These are phyloP conservation scores for Chromobotia macracanthus DNA, from an alignment of 2,797 vertebrate species.

Conservation along the genomic window DNA sequence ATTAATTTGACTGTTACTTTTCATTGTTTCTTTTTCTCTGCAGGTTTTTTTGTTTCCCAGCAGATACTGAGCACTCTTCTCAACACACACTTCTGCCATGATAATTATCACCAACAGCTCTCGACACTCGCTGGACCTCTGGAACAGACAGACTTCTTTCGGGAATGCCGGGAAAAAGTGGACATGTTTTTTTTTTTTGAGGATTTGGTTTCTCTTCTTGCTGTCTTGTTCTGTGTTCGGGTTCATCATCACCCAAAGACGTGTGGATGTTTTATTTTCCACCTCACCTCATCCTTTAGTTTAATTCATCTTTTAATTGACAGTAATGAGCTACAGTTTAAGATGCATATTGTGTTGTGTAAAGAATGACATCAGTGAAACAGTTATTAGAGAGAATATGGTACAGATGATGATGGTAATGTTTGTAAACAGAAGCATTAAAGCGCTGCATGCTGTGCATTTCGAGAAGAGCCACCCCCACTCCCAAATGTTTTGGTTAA, in stretches of 20 bases:
- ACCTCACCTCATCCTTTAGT: conserved; percentile 56
- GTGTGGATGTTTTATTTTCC: background rate
- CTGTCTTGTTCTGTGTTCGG: background rate
- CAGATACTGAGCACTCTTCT: conserved; percentile 36
- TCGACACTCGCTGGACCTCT: conserved; percentile 22
- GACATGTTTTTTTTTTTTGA: background rate
- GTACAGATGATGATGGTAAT: conserved; percentile 62
- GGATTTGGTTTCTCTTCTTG: background rate
- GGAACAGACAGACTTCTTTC: conserved; percentile 33
- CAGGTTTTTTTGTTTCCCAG: conserved; percentile 54
- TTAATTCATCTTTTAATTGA: conserved; percentile 72
- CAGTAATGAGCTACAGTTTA: conserved; percentile 70
- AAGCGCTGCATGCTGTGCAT: conserved; percentile 83
- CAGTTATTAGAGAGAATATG: conserved; percentile 73
- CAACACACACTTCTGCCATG: conserved; percentile 43
- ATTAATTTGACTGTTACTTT: background rate
- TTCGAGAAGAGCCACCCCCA: conserved; percentile 57
- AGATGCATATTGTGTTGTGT: no score
- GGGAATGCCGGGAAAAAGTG: conserved; percentile 32
- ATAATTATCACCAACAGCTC: conserved; percentile 37
- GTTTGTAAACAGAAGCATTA: no score
- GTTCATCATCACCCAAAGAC: conserved; percentile 25
- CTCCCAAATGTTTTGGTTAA: conserved; percentile 63
- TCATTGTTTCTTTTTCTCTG: conserved; percentile 40
- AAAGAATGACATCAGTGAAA: no score